Evolutionary conservation across 2,113 vertebrate genomes (phyloP).

Genomic region (Psophia crepitans): DNA sequence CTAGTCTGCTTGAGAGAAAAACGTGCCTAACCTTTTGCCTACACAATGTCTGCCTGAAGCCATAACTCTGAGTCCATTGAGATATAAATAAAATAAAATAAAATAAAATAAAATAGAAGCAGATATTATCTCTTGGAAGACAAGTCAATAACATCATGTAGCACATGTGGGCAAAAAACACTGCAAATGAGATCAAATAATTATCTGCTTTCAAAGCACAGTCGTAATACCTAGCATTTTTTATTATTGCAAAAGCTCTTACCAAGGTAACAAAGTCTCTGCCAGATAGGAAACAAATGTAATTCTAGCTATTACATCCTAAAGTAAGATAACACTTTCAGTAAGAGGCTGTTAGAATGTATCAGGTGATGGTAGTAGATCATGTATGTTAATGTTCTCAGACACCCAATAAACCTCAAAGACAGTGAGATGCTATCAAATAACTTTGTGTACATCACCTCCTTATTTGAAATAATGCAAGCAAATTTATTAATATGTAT

Average conservation of each 20-base stretch:
- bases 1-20: not conserved
- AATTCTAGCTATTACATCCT: not conserved
- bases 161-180: not conserved
- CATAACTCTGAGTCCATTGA: not conserved
- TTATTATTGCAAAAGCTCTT: slow-evolving; percentile 12
- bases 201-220: not conserved
- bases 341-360: slow-evolving; percentile 45
- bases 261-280: not conserved
- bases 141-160: not conserved
- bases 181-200: not conserved
- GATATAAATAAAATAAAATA: not conserved
- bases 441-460: not conserved
- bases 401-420: slow-evolving; percentile 5
- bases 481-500: not conserved
- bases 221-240: not conserved
- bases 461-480: not conserved
- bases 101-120: not conserved
- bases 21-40: not conserved
- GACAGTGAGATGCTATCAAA: not conserved
- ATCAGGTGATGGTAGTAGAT: not conserved
- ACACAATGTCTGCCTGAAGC: not conserved
- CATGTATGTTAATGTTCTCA: not conserved
- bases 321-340: not conserved
- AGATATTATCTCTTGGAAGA: not conserved
- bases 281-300: not conserved